Conservation (phyloP, 2,113 vertebrate species). For the Tamias sibiricus region DNA sequence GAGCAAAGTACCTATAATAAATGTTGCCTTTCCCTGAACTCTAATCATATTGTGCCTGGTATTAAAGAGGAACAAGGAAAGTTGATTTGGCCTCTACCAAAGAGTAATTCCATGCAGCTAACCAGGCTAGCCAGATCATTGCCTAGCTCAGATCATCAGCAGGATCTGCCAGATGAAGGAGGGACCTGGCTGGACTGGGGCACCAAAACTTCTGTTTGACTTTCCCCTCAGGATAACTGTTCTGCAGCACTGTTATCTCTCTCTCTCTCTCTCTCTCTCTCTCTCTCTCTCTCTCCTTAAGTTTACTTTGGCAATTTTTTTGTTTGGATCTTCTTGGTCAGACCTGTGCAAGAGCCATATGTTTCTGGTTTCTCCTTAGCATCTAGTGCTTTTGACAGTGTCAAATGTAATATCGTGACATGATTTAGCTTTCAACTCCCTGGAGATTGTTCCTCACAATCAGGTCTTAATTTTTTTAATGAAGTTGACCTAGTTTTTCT, state of each 20-base stretch:
- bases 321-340: not conserved
- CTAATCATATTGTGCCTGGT: not conserved
- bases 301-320: not conserved
- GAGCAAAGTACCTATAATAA: not conserved
- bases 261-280: too few relatives aligned
- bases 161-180: not conserved
- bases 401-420: not conserved
- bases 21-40: not conserved
- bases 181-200: not conserved
- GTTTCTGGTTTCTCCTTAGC: constrained; percentile 42
- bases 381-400: not conserved
- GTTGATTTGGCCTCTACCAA: not conserved
- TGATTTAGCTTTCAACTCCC: constrained; percentile 70
- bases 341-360: not conserved
- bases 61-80: not conserved
- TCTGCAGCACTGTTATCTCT: not conserved
- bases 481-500: constrained; percentile 75
- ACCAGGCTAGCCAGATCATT: not conserved
- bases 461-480: constrained; percentile 76
- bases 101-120: not conserved
- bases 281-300: too few relatives aligned
- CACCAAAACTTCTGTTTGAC: not conserved
- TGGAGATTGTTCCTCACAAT: constrained; percentile 48
- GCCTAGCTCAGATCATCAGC: not conserved
- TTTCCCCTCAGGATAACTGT: not conserved